Base-by-base conservation (phyloP, 2,113 vertebrate genomes). In the Sander vitreus region DNA sequence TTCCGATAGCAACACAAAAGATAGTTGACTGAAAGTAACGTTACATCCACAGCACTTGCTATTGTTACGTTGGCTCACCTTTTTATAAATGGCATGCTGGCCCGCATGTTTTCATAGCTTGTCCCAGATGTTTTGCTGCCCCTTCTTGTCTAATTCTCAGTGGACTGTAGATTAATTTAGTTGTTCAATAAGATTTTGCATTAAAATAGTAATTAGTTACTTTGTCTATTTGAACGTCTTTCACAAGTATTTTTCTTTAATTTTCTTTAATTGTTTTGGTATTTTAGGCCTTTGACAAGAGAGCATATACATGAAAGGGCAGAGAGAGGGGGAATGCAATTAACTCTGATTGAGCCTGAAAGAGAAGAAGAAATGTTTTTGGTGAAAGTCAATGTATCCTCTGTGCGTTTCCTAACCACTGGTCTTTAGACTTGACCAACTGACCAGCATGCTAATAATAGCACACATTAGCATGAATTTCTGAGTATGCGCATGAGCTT, bases 361-460 rank as follows among this genome's bases (percentile, higher is more conserved):
- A 70, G 27, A 79, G 18, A 48, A 14, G 47, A 54, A 48, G 50
- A 21, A 16, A 64, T 16, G 51, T 25, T 21, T 4, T 69, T 63
- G 33, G 13, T 73, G 50, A 47, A 79, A 12, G 27, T 45, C 3
- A 48, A 15, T 62, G 33, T 45, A 23, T 50, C 48, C 65, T 54
- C 30, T 54, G n/a, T 60, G 51, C 9, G 16, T 63, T 72, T 76
- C 27, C 14, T 15, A 63, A 16, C 27, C 45, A 53, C 33, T 45
- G n/a, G 25, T 74, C 23, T 36, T 14, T 66, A 54, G 33, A n/a
- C 36, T 65, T 54, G 14, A 71, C 55, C 73, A 53, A 66, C 76
- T 74, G 14, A 27, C 8, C n/a, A 43, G 36, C 23, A 65, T 73
- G n/a, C 63, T 57, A 33, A 81, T 77, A 45, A 63, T 60, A 65